phyloP scores from a whole-genome alignment of 2,113 vertebrate species.

The Nannobrachium achirus region DNA sequence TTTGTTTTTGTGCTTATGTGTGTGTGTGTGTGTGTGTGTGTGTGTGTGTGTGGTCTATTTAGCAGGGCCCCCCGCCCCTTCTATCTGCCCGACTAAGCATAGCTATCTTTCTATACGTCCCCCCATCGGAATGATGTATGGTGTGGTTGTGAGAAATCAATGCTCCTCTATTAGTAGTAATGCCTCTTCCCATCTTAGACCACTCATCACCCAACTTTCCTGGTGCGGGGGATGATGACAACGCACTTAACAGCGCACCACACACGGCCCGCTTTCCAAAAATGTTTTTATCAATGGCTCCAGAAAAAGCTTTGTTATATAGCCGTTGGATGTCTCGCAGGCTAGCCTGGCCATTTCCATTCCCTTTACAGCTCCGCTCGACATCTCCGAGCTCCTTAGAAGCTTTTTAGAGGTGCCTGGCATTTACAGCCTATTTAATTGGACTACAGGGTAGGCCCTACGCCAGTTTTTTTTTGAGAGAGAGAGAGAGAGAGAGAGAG shows the following conservation, averaged over 20 bases:
- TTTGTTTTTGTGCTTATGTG: conserved; percentile 10
- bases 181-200: background rate
- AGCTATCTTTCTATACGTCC: conserved; percentile 10
- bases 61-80: background rate
- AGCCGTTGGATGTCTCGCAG: background rate
- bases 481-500: background rate
- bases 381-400: conserved; percentile 3
- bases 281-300: conserved; percentile 2
- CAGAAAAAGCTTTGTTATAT: background rate
- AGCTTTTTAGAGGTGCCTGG: too few relatives aligned
- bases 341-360: background rate
- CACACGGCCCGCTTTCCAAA: conserved; percentile 1
- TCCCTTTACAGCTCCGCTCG: background rate
- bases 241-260: background rate
- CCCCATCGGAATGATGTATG: conserved; percentile 29
- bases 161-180: conserved; percentile 21
- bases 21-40: background rate
- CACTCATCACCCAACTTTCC: background rate
- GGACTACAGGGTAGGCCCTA: background rate
- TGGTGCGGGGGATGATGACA: background rate
- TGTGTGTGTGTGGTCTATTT: background rate
- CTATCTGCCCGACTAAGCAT: background rate
- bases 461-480: background rate
- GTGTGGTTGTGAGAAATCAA: conserved; percentile 30
- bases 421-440: conserved; percentile 9